Percentiles rank a stretch among this genome's conserved stretches.
Evolutionary conservation across 1,140 invertebrate genomes (phyloP).

Genomic region (Colletes latitarsis): DNA sequence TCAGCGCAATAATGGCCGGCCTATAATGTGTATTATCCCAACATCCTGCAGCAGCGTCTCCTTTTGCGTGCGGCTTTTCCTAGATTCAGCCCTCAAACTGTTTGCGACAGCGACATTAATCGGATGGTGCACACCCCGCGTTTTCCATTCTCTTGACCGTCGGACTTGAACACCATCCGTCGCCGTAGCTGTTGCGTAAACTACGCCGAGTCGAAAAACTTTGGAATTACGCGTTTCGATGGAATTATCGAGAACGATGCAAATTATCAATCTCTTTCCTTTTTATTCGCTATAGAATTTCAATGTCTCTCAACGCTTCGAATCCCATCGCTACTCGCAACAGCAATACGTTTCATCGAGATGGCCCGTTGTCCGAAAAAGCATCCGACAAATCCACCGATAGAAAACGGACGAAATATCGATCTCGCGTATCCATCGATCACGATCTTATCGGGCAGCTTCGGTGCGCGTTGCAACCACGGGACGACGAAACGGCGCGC

Average conservation of each 20-base stretch:
- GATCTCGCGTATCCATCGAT: conserved; percentile 59
- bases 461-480: conserved; percentile 15
- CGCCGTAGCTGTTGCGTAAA: conserved; percentile 14
- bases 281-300: too few relatives aligned
- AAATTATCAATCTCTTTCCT: too few relatives aligned
- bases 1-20: conserved; percentile 58
- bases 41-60: conserved; percentile 57
- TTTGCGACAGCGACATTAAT: conserved; percentile 54
- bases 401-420: conserved; percentile 44
- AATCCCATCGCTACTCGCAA: too few relatives aligned
- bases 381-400: conserved; percentile 4
- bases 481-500: conserved; percentile 38
- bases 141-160: conserved; percentile 2
- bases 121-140: conserved; percentile 18
- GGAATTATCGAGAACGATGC: too few relatives aligned
- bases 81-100: conserved; percentile 19
- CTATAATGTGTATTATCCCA: conserved; percentile 65
- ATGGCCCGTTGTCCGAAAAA: background rate
- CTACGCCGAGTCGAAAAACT: background rate
- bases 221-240: too few relatives aligned
- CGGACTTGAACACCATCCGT: background rate
- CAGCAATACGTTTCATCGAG: background rate
- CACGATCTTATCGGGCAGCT: conserved; percentile 61
- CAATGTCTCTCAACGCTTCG: too few relatives aligned
- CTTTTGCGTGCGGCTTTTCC: conserved; percentile 52